Evolutionary conservation across 1,140 invertebrate genomes (phyloP), one percentile per base, ranked within the genome.

Genomic region (Pachyrhynchus sulphureomaculatus): DNA sequence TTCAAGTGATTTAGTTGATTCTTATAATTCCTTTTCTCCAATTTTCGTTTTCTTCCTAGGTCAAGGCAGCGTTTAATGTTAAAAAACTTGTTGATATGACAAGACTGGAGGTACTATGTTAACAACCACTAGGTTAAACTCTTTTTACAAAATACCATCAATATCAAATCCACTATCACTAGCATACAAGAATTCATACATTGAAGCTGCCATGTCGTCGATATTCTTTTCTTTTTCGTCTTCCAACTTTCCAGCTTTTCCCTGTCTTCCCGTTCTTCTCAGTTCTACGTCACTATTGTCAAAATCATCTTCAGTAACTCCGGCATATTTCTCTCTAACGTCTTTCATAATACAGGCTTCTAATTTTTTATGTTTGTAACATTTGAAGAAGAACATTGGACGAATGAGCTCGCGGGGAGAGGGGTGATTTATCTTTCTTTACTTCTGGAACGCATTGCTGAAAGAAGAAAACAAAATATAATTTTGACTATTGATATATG

Each of bases 301-400:
- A 26, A 82, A 67, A 21, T 83, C 81, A 12, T 84, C 83, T 34
- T 83, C 81, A 10, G 75, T 71, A 0, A 80, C 78, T 1, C 62
- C 70, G 1, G 69, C 39, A 66, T 83, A 86, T 39, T 83, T 78
- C 59, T 86, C 84, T 13, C 83, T 75, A 21, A 86, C 82, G 64
- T 86, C 85, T 67, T 86, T 86, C 83, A 86, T 85, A 36, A 86
- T 82, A 66, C 85, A 86, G 0, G 85, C 83, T 72, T 86, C 85
- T 12, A 86, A 64, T 71, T 86, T 86, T 73, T 86, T 86, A 70
- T 86, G 83, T 80, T 86, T 86, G 68, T 86, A 86, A 68, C 85
- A 86, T 55, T 83, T 79, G 77, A 86, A 86, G 79, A 86, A 86
- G 73, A 86, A 84, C 82, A 86, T 85, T 0, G 84, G 83, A 29